Base-by-base conservation (phyloP, 2,113 vertebrate genomes). In the Poeciliopsis occidentalis region DNA sequence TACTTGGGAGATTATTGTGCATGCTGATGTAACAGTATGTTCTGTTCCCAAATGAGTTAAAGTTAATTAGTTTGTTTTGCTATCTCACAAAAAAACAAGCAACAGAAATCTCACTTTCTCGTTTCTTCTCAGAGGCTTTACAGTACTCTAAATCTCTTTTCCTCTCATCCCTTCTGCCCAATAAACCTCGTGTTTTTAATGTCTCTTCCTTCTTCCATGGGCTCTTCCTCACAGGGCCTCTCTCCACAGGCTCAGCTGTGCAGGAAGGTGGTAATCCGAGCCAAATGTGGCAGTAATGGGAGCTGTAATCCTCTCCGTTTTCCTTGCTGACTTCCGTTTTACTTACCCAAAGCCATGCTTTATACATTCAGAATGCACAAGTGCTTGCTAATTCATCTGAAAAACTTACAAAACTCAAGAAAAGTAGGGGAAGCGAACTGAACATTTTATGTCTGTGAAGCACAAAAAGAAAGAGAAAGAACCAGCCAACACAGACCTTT, bases 191-290 rank as follows among this genome's bases (percentile, higher is more conserved):
- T 41, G 4, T 57, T 12, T 74, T 65, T 29, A 61, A 30, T 7
- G 22, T 60, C 32, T 54, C 29, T 73, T 65, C 17, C 22, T 64
- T 64, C 24, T 71, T 64, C 70, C 51, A 26, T 27, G 67, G 31
- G 32, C 47, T 83, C 34, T 60, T 66, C 57, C 41, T 66, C 24
- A 15, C 64, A 30, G 30, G 27, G 41, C 76, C 80, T 82, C 65
- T 69, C 60, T 73, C 44, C 57, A 68, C 62, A 79, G 65, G 76
- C 69, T 72, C 0, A 8, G 62, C 79, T 69, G 67, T 83, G 84
- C 74, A 82, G 76, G 86, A 83, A 76, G 70, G 67, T 77, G 54
- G 90, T 87, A 87, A 87, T 71, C 69, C 70, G 84, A 89, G 85
- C 75, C 74, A 61, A 85, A 85, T 79, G 87, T 90, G 87, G 75